Conservation (phyloP, 1,140 invertebrate species). For the Phocides pigmalion region DNA sequence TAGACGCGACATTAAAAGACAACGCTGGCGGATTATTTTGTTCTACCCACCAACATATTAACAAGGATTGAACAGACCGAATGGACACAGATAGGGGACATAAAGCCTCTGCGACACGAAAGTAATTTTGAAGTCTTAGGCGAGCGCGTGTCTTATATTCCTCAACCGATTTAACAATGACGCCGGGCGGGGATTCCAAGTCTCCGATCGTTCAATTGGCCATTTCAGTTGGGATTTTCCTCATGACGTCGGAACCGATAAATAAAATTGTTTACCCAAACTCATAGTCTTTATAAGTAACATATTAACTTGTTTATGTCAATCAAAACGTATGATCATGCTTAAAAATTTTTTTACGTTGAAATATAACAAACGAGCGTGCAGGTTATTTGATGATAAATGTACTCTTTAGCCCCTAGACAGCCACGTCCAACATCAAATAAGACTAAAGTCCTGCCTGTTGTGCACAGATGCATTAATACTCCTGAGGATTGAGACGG, state of each 20-base stretch:
- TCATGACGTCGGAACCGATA: background rate
- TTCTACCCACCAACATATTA: background rate
- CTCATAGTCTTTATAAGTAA: too few relatives aligned
- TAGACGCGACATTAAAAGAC: too few relatives aligned
- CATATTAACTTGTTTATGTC: too few relatives aligned
- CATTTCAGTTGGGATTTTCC: conserved; percentile 5
- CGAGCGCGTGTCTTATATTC: conserved; percentile 5
- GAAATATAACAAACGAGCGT: too few relatives aligned
- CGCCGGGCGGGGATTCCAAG: conserved; percentile 1
- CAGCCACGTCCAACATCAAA: too few relatives aligned
- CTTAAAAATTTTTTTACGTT: too few relatives aligned
- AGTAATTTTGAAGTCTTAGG: conserved; percentile 32
- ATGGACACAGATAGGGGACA: conserved; percentile 13
- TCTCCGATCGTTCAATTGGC: background rate
- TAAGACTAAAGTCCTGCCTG: too few relatives aligned
- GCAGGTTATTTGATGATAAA: too few relatives aligned
- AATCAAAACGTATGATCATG: too few relatives aligned
- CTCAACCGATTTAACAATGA: conserved; percentile 26
- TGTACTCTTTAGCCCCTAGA: too few relatives aligned
- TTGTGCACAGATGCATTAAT: too few relatives aligned
- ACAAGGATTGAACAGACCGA: background rate
- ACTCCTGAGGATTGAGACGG: too few relatives aligned
- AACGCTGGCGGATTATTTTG: background rate
- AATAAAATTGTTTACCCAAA: background rate
- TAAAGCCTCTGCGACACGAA: conserved; percentile 17